Conservation (phyloP, 2,797 vertebrate species). For the Peromyscus eremicus region DNA sequence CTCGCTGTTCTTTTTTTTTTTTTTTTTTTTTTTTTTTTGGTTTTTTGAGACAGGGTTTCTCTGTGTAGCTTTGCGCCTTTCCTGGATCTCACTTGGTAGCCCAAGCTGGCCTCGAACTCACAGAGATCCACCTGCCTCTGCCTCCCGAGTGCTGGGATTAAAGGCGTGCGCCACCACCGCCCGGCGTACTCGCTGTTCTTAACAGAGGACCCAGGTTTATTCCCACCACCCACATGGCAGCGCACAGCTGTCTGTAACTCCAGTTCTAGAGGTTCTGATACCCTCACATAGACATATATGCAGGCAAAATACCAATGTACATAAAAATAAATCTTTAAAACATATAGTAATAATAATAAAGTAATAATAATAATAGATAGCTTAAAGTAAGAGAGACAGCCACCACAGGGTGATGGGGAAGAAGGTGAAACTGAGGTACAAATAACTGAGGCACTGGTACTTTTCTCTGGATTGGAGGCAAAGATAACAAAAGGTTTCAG, state of each 20-base stretch:
- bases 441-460: not conserved
- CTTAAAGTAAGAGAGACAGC: not conserved
- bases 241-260: not conserved
- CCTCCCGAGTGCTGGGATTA: no score
- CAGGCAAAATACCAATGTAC: not conserved
- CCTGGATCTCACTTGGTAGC: no score
- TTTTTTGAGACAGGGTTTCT: no score
- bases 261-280: no score
- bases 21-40: no score
- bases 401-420: not conserved
- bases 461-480: not conserved
- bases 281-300: not conserved
- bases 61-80: no score
- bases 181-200: no score
- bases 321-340: not conserved
- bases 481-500: not conserved
- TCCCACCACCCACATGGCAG: not conserved
- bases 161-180: no score
- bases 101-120: no score
- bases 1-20: no score
- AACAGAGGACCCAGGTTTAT: not conserved
- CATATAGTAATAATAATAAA: no score
- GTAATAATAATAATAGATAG: not conserved
- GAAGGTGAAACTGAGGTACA: not conserved
- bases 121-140: no score